These are phyloP conservation scores for Tinamus guttatus DNA, from an alignment of 2,113 vertebrate species.

Conservation along the genomic window DNA sequence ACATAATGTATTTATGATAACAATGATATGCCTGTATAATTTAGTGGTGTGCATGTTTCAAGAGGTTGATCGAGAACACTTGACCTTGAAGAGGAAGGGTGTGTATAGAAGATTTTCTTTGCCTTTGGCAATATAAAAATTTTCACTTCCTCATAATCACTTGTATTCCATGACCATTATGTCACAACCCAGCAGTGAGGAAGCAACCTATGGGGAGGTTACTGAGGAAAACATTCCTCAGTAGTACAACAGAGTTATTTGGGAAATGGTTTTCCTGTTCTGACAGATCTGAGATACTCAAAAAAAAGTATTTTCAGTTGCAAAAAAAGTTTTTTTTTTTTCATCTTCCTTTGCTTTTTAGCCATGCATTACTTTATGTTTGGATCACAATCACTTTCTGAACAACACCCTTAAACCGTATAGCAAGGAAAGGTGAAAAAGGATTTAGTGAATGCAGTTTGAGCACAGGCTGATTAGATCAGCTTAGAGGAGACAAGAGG, in stretches of 20 bases:
- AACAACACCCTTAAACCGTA: not conserved
- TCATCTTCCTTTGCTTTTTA: not conserved
- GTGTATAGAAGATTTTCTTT: not conserved
- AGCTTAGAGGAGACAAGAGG: not conserved
- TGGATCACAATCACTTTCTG: not conserved
- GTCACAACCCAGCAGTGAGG: not conserved
- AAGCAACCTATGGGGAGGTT: not conserved
- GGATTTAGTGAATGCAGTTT: not conserved
- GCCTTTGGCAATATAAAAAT: not conserved
- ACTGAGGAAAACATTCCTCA: not conserved
- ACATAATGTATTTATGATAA: slow-evolving; percentile 73
- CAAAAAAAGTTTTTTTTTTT: not conserved
- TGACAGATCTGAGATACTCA: not conserved
- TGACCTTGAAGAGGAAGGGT: slow-evolving; percentile 54
- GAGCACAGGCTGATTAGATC: not conserved
- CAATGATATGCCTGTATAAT: slow-evolving; percentile 72
- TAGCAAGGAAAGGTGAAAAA: not conserved
- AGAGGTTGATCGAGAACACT: slow-evolving; percentile 28
- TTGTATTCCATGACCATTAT: not conserved
- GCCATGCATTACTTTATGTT: rapidly evolving
- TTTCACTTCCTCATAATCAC: not conserved
- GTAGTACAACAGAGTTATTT: not conserved
- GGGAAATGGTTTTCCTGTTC: not conserved
- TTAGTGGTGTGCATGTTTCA: slow-evolving; percentile 64
- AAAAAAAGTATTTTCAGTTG: not conserved